Base-by-base conservation (phyloP, 2,888 invertebrate genomes). In the Campoletis raptor region DNA sequence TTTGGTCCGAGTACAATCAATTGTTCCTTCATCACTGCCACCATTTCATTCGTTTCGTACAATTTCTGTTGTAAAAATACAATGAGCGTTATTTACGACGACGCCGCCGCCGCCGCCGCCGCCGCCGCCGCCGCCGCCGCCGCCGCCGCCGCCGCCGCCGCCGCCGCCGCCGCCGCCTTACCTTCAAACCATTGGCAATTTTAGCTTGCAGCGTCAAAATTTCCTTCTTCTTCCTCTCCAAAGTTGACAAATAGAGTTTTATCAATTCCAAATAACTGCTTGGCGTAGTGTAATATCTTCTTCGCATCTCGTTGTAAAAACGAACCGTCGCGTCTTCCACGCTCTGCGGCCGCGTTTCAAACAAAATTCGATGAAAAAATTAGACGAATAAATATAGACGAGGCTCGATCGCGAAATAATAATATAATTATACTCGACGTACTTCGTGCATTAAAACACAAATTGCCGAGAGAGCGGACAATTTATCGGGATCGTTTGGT, bases 271-370 rank as follows among this genome's bases (percentile, higher is more conserved):
- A 95, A 93, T 98, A 98, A 92, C 98, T 98, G 93, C 98, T 98
- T 0, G 98, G 98, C 0, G 98, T 98, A 3, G 98, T 98, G 93
- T 98, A 98, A 94, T 98, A 98, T 91, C 97, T 96, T 0, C 98
- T 95, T 88, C 97, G 96, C 96, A 98, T 96, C 95, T 98, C 98
- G 64, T 96, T 95, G 93, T 96, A 98, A 92, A 97, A 97, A 64
- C 96, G 95, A 21, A 96, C 96, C 0, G 98, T 97, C 96, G 97
- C 97, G 37, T 95, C 94, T 92, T 97, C 97, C 0, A 98, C 98
- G 89, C 97, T 97, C 96, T 97, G 91, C 36, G 36, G 7, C 30
- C 30, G 30, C 30, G 30, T n/a, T n/a, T n/a, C n/a, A n/a, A n/a
- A n/a, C n/a, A n/a, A n/a, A n/a, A n/a, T n/a, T n/a, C n/a, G n/a